These are phyloP conservation scores for Tipula confusa DNA, from an alignment of 2,888 invertebrate genomes.

Conservation along the genomic window DNA sequence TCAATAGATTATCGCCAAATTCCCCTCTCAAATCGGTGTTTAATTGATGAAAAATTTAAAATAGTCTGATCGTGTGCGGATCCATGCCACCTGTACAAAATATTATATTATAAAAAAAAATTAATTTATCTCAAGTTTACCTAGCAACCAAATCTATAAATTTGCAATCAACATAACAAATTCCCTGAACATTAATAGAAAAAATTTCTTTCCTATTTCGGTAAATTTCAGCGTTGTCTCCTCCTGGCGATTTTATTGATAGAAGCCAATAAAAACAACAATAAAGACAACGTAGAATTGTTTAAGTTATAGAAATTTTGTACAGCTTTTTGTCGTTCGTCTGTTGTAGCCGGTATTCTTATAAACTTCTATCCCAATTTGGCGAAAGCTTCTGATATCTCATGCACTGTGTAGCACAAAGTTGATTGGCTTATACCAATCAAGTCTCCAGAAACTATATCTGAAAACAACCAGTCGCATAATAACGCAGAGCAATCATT, in stretches of 20 bases:
- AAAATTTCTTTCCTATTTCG: slow-evolving; percentile 38
- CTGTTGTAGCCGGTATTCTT: neutral
- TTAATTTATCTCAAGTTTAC: neutral
- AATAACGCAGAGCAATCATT: neutral
- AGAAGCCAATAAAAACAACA: neutral
- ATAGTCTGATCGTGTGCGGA: slow-evolving; percentile 39
- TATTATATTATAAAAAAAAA: neutral
- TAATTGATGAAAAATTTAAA: slow-evolving; percentile 37
- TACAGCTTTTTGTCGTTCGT: neutral
- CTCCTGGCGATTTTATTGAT: slow-evolving; percentile 34
- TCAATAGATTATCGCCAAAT: slow-evolving; percentile 33
- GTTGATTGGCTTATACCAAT: neutral
- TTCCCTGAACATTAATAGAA: slow-evolving; percentile 39
- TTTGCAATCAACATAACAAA: slow-evolving; percentile 36
- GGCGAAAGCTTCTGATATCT: neutral
- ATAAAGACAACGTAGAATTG: neutral
- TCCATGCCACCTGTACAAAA: slow-evolving; percentile 39
- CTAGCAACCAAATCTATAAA: slow-evolving; percentile 39
- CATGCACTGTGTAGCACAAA: neutral
- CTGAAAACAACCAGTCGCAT: too few species aligned
- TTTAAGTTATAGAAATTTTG: neutral
- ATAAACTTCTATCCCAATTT: neutral
- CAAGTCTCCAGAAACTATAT: too few species aligned
- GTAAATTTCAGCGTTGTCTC: slow-evolving; percentile 37
- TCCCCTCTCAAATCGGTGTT: slow-evolving; percentile 33